phyloP scores from a whole-genome alignment of 2,113 vertebrate species.

The Crotalus viridis region DNA sequence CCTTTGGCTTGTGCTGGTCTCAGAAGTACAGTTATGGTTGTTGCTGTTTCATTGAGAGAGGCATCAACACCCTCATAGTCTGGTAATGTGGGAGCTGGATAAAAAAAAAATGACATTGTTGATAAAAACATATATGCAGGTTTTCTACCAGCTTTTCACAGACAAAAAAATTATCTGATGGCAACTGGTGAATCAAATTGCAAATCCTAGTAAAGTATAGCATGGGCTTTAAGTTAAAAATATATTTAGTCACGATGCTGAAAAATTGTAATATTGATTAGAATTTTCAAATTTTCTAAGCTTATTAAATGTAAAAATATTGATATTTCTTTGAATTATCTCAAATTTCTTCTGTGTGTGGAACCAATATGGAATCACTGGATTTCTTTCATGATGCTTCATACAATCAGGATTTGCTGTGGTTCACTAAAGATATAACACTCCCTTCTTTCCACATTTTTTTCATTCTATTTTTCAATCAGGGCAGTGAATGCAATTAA shows the following conservation, averaged over 20 bases:
- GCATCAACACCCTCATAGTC: constrained; percentile 94
- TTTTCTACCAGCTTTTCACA: not conserved
- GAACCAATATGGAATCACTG: not conserved
- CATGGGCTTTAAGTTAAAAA: not conserved
- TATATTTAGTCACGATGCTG: not conserved
- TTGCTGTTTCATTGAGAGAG: constrained; percentile 94
- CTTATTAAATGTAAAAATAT: not conserved
- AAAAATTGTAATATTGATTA: not conserved
- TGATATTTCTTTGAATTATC: not conserved
- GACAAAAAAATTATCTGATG: not conserved
- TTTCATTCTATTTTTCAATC: not conserved
- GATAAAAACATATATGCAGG: constrained; percentile 9
- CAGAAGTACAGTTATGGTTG: constrained; percentile 94
- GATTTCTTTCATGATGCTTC: not conserved
- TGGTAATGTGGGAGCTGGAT: constrained; percentile 89
- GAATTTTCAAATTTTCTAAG: not conserved
- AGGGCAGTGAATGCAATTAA: not conserved
- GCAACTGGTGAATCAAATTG: not conserved
- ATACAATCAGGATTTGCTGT: not conserved
- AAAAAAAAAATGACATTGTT: constrained; percentile 27
- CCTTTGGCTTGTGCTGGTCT: constrained; percentile 97
- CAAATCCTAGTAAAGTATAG: not conserved
- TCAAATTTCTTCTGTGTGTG: not conserved
- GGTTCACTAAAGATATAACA: not conserved
- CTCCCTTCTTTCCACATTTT: not conserved